phyloP scores from a whole-genome alignment of 53 echinoderm and acorn worm genomes.

The Echinarachnius parma region DNA sequence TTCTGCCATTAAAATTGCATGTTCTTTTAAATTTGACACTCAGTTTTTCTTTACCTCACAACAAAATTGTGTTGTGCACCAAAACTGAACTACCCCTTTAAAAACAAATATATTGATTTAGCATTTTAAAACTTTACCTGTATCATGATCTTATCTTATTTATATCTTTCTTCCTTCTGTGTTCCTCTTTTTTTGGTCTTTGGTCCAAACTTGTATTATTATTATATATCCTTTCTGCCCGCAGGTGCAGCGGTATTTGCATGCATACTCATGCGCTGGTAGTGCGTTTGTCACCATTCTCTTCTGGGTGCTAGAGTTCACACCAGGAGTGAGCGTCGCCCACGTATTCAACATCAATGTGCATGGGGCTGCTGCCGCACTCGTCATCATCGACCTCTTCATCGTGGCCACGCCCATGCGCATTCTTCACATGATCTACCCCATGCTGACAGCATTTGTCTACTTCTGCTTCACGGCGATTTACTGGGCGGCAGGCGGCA shows the following conservation, averaged over 20 bases:
- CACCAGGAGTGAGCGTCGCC: conserved; percentile 26
- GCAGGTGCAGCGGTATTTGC: conserved; percentile 71
- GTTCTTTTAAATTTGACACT: too few relatives aligned
- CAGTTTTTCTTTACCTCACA: too few relatives aligned
- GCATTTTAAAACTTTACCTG: too few relatives aligned
- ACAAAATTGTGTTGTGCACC: too few relatives aligned
- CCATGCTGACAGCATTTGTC: conserved; percentile 27
- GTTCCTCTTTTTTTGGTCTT: too few relatives aligned
- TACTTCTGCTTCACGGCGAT: conserved; percentile 77
- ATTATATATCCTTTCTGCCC: too few relatives aligned
- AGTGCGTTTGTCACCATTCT: conserved; percentile 59
- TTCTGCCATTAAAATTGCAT: too few relatives aligned
- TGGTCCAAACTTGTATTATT: too few relatives aligned
- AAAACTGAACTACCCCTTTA: too few relatives aligned
- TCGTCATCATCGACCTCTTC: conserved; percentile 57
- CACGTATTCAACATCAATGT: conserved; percentile 65
- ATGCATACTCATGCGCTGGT: conserved; percentile 46
- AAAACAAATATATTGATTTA: too few relatives aligned
- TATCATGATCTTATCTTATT: too few relatives aligned
- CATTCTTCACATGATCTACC: conserved; percentile 71
- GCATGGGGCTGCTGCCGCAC: conserved; percentile 67
- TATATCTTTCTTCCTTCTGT: too few relatives aligned
- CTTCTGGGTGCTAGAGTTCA: conserved; percentile 68
- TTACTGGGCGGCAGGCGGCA: conserved; percentile 67
- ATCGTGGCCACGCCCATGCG: conserved; percentile 73